These are phyloP conservation scores for Rhincodon typus DNA, from an alignment of 2,797 vertebrate genomes.

Conservation along the genomic window DNA sequence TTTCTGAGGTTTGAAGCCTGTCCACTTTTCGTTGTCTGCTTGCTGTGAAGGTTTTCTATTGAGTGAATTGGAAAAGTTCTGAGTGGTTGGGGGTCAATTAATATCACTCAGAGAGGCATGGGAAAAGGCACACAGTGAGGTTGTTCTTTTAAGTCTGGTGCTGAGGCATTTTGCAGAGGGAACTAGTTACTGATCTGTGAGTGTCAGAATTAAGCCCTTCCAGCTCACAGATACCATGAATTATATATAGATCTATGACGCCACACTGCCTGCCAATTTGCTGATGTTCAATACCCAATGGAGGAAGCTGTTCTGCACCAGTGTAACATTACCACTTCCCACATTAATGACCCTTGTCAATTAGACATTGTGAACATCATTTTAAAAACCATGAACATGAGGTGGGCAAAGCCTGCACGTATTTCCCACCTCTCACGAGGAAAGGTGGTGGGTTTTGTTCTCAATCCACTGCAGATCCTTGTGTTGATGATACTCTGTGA, in stretches of 20 bases:
- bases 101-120: neutral
- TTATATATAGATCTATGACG: neutral
- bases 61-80: neutral
- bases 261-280: neutral
- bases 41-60: neutral
- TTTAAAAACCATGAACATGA: neutral
- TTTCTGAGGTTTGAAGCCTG: neutral
- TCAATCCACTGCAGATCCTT: neutral
- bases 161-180: neutral
- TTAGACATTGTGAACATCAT: neutral
- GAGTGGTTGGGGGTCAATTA: conserved; percentile 3
- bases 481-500: neutral
- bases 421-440: neutral
- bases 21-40: neutral
- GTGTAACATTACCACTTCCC: neutral
- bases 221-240: neutral
- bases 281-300: neutral
- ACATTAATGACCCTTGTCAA: neutral
- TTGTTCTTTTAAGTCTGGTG: neutral
- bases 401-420: neutral
- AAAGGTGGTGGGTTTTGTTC: neutral
- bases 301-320: neutral
- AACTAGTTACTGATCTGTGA: neutral
- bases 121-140: neutral
- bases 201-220: neutral